Percentiles rank a stretch among this genome's conserved stretches.
Evolutionary conservation across 2,113 vertebrate genomes (phyloP).

Genomic region (Ageneiosus marmoratus): DNA sequence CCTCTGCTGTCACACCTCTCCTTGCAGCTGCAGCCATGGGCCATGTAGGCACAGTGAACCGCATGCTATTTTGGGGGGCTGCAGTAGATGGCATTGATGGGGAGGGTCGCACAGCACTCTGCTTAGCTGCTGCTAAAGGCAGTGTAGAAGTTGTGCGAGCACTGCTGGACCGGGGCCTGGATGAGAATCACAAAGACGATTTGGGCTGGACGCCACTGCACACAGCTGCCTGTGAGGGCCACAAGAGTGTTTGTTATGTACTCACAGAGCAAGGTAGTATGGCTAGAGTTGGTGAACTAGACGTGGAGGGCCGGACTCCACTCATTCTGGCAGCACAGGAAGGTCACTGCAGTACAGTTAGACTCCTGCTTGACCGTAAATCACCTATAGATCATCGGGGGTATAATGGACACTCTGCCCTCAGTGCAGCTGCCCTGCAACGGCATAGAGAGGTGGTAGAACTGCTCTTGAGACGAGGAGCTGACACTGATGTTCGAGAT

Average conservation of each 20-base stretch:
- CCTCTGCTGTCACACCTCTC: slow-evolving; percentile 67
- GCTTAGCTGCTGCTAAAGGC: slow-evolving; percentile 74
- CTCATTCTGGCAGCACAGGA: slow-evolving; percentile 80
- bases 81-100: slow-evolving; percentile 75
- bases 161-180: slow-evolving; percentile 77
- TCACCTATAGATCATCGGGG: slow-evolving; percentile 74
- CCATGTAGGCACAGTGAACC: slow-evolving; percentile 69
- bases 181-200: slow-evolving; percentile 81
- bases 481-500: slow-evolving; percentile 74
- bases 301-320: slow-evolving; percentile 75
- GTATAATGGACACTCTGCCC: slow-evolving; percentile 75
- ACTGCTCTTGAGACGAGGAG: slow-evolving; percentile 73
- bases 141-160: slow-evolving; percentile 71
- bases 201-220: slow-evolving; percentile 82
- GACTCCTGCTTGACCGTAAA: slow-evolving; percentile 72
- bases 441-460: slow-evolving; percentile 70
- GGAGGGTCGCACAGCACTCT: slow-evolving; percentile 77
- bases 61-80: slow-evolving; percentile 78
- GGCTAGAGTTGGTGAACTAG: slow-evolving; percentile 74
- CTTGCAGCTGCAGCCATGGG: slow-evolving; percentile 79
- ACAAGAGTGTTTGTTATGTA: slow-evolving; percentile 69
- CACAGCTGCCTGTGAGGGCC: slow-evolving; percentile 78
- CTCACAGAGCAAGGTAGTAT: slow-evolving; percentile 75
- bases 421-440: slow-evolving; percentile 71
- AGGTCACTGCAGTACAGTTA: slow-evolving; percentile 70